Evolutionary conservation across 2,797 vertebrate species (phyloP), one percentile per base, ranked within the genome.

Genomic region (Phylloscopus collybita): DNA sequence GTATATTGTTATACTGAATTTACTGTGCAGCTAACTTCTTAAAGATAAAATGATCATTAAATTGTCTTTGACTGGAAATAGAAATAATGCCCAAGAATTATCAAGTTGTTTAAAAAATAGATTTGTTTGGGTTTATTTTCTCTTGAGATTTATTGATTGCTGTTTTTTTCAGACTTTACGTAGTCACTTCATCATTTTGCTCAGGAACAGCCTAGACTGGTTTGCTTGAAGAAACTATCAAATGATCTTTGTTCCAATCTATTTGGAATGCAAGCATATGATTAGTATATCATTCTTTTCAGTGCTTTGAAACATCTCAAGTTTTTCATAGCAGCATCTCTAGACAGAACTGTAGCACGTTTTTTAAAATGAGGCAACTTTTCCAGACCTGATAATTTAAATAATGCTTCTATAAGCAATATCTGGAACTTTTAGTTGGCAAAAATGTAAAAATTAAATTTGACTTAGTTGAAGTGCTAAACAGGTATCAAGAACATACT

Each of bases 141-240:
- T 86, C 47, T 70, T 61, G 16, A 67, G 25, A 76, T 82, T 84
- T 92, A 59, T 32, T 85, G 47, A 70, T 47, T 79, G n/a, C 66
- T 90, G 32, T 15, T 91, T 93, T 93, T 93, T 87, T 74, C 57
- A 64, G 75, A 54, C 45, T 85, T 93, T 25, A 51, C 5, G 27
- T 72, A 70, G 78, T 90, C 50, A 50, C 42, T 86, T 93, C 32
- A 44, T 57, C 27, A 57, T 90, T 88, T 92, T 91, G 57, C 38
- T 80, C 47, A 71, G 82, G n/a, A 91, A 76, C 57, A 60, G 60
- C 50, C 45, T 86, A 45, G 75, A 61, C 72, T 85, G 40, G 53
- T 89, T 90, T 62, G 22, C 87, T 92, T 86, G 36, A 81, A 72
- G 83, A 78, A 94, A 64, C 42, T 71, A 44, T 74, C 45, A 86